These are phyloP conservation scores for Dissostichus mawsoni DNA, from an alignment of 2,113 vertebrate species.

Conservation along the genomic window DNA sequence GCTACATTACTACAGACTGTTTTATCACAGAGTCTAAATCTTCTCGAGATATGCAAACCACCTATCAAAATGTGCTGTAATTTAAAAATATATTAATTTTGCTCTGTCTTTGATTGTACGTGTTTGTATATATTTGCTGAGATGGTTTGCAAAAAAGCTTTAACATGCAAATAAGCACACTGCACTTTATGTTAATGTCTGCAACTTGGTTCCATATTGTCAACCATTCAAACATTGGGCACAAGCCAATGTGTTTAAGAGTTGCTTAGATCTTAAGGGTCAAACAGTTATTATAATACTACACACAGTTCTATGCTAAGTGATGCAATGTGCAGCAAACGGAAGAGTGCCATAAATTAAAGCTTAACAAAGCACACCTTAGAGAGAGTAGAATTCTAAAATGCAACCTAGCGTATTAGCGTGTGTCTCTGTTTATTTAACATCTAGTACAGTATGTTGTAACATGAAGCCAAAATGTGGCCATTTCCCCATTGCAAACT, in stretches of 20 bases:
- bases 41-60: slow-evolving; percentile 18
- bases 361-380: slow-evolving; percentile 1
- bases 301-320: not conserved
- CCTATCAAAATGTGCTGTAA: slow-evolving; percentile 18
- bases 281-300: slow-evolving; percentile 8
- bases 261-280: not conserved
- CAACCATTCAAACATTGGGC: not conserved
- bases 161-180: not conserved
- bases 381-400: slow-evolving; percentile 11
- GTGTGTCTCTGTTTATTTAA: slow-evolving; percentile 13
- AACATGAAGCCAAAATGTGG: slow-evolving; percentile 5
- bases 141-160: not conserved
- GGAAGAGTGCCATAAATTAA: not conserved
- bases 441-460: slow-evolving; percentile 22
- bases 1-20: slow-evolving; percentile 25
- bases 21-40: slow-evolving; percentile 42
- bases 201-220: not conserved
- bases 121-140: slow-evolving; percentile 1
- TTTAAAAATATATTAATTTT: slow-evolving; percentile 8
- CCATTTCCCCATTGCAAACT: not conserved
- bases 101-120: slow-evolving; percentile 7
- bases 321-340: slow-evolving; percentile 33
- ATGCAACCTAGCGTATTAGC: not conserved
- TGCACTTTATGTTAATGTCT: not conserved
- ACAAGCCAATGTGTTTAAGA: not conserved